Evolutionary conservation across 2,888 invertebrate genomes (phyloP).

Genomic region (Melieria crassipennis): DNA sequence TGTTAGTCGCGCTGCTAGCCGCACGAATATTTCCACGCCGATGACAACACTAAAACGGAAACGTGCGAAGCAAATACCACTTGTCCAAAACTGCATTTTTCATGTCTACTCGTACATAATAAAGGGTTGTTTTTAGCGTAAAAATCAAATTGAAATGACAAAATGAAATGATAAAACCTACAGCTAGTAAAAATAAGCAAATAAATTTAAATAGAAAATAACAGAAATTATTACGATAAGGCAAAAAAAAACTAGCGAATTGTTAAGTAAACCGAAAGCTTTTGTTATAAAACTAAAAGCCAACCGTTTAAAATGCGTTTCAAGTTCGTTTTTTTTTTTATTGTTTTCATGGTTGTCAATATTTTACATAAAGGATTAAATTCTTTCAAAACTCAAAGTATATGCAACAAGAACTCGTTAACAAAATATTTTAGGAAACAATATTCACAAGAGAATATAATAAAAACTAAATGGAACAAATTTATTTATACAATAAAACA

Average conservation of each 20-base stretch:
- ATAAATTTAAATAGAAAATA: slow-evolving; percentile 39
- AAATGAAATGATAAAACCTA: neutral
- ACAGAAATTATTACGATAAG: slow-evolving; percentile 38
- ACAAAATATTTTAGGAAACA: slow-evolving; percentile 31
- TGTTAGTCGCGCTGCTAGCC: slow-evolving; percentile 55
- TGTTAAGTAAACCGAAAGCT: too few relatives aligned
- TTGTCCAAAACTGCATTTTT: slow-evolving; percentile 60
- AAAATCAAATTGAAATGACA: slow-evolving; percentile 45
- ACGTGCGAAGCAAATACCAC: slow-evolving; percentile 27
- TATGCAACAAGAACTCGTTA: neutral
- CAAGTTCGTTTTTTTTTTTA: too few relatives aligned
- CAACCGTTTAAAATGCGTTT: too few relatives aligned
- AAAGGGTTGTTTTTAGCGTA: slow-evolving; percentile 58
- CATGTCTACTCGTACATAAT: slow-evolving; percentile 55
- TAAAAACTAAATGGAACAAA: slow-evolving; percentile 40
- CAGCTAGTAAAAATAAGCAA: slow-evolving; percentile 35
- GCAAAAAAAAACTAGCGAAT: slow-evolving; percentile 10
- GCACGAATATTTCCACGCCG: slow-evolving; percentile 47
- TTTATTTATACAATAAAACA: slow-evolving; percentile 38
- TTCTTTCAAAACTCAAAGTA: slow-evolving; percentile 4
- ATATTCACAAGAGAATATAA: slow-evolving; percentile 38
- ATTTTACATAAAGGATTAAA: too few relatives aligned
- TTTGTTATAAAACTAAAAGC: too few relatives aligned
- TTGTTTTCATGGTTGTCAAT: too few relatives aligned
- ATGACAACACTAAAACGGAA: slow-evolving; percentile 50